These are phyloP conservation scores for Spinus olivaceus DNA, from an alignment of 2,797 vertebrate species.

Conservation along the genomic window DNA sequence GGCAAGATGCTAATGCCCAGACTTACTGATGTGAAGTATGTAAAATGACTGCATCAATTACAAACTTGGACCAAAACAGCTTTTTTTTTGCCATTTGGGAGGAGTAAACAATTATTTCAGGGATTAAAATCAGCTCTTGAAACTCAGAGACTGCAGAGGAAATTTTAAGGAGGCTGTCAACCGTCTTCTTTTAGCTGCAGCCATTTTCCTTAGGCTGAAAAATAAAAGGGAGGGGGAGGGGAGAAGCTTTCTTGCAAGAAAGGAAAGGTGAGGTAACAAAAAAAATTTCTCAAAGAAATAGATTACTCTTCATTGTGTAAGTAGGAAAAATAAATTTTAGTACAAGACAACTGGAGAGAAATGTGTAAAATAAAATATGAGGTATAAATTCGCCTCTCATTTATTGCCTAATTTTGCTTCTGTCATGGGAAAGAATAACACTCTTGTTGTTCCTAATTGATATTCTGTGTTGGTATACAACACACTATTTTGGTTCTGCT, in stretches of 20 bases:
- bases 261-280: neutral
- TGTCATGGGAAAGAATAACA: constrained; percentile 10
- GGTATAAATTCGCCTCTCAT: neutral
- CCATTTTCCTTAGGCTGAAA: neutral
- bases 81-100: neutral
- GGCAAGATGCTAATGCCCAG: neutral
- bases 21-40: neutral
- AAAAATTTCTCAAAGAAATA: neutral
- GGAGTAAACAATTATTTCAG: neutral
- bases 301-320: neutral
- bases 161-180: neutral
- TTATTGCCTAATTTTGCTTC: constrained; percentile 14
- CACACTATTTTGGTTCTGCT: neutral
- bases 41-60: neutral
- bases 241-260: neutral
- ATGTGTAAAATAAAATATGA: neutral
- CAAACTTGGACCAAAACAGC: neutral
- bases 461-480: constrained; percentile 17
- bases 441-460: constrained; percentile 18
- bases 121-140: neutral
- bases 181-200: neutral
- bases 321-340: neutral
- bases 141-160: neutral
- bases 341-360: neutral
- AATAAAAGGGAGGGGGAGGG: neutral